These are phyloP conservation scores for Pammene fasciana DNA, from an alignment of 2,888 invertebrate genomes.

Conservation along the genomic window DNA sequence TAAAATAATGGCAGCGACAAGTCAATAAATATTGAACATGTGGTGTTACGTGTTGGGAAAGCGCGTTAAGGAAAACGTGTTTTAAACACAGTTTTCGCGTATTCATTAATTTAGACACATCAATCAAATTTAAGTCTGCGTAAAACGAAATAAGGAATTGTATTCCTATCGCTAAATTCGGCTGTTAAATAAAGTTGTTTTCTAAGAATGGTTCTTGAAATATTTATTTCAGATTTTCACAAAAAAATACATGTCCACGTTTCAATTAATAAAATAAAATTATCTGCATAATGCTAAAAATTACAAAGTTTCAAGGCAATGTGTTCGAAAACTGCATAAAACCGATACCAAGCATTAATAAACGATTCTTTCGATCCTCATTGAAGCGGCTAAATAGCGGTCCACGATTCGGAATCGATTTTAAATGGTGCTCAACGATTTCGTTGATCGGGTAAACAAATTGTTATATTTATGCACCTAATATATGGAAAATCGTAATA, in stretches of 20 bases:
- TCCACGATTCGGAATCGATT: slow-evolving; percentile 14
- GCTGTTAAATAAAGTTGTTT: too few relatives aligned
- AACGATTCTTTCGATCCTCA: slow-evolving; percentile 9
- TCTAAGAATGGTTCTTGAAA: too few relatives aligned
- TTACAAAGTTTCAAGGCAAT: too few relatives aligned
- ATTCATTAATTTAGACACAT: not conserved
- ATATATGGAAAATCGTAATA: slow-evolving; percentile 1
- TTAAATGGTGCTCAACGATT: slow-evolving; percentile 24
- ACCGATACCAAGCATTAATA: slow-evolving; percentile 20
- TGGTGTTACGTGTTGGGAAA: slow-evolving; percentile 26
- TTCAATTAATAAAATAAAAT: too few relatives aligned
- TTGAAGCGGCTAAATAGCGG: not conserved
- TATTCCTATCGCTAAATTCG: too few relatives aligned
- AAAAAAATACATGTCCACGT: too few relatives aligned
- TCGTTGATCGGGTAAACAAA: slow-evolving; percentile 17
- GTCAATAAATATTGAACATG: slow-evolving; percentile 32
- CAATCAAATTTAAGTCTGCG: not conserved
- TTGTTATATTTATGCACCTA: slow-evolving; percentile 22
- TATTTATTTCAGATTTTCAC: too few relatives aligned
- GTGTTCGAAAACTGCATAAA: slow-evolving; percentile 5
- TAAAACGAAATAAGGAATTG: too few relatives aligned
- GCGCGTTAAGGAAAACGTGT: slow-evolving; percentile 10
- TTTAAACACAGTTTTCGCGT: not conserved
- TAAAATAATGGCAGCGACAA: slow-evolving; percentile 19
- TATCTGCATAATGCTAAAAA: too few relatives aligned